These are phyloP conservation scores for Drosophila fuyamai DNA, from an alignment of 1,140 invertebrate genomes.

Conservation along the genomic window DNA sequence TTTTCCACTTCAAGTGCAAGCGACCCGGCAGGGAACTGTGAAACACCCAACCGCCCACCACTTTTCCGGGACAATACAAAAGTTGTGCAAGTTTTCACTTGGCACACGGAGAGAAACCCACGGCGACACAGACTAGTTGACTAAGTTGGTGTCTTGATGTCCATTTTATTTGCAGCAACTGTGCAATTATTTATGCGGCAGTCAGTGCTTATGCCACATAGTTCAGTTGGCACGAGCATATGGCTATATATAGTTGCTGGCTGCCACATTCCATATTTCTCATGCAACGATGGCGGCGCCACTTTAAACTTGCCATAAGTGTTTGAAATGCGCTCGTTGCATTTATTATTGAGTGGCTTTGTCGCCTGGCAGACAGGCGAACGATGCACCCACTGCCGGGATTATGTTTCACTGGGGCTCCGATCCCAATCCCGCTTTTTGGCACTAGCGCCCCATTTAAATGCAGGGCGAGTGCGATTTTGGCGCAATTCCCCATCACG, in stretches of 20 bases:
- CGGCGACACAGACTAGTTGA: constrained; percentile 41
- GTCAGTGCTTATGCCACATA: constrained; percentile 31
- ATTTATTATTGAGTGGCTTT: constrained; percentile 79
- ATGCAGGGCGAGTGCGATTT: constrained; percentile 61
- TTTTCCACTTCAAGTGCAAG: constrained; percentile 80
- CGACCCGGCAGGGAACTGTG: constrained; percentile 12
- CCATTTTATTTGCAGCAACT: constrained; percentile 79
- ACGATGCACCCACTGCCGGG: constrained; percentile 48
- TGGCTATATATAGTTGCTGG: constrained; percentile 11
- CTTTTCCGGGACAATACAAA: constrained; percentile 56
- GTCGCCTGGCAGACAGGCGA: constrained; percentile 50
- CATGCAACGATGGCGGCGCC: constrained; percentile 32
- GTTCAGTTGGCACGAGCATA: constrained; percentile 9
- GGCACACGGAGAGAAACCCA: constrained; percentile 34
- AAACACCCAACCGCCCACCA: constrained; percentile 7
- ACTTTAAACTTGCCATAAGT: constrained; percentile 78
- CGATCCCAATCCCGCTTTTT: neutral
- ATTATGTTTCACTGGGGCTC: constrained; percentile 29
- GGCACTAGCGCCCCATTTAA: constrained; percentile 50
- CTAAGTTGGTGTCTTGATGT: constrained; percentile 76
- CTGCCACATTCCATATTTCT: constrained; percentile 39
- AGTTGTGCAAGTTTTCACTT: constrained; percentile 73
- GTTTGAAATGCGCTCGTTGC: constrained; percentile 80
- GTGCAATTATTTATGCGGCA: constrained; percentile 73
- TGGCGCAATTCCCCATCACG: constrained; percentile 71